Evolutionary conservation across 2,113 vertebrate genomes (phyloP).

Genomic region (Menidia beryllina): DNA sequence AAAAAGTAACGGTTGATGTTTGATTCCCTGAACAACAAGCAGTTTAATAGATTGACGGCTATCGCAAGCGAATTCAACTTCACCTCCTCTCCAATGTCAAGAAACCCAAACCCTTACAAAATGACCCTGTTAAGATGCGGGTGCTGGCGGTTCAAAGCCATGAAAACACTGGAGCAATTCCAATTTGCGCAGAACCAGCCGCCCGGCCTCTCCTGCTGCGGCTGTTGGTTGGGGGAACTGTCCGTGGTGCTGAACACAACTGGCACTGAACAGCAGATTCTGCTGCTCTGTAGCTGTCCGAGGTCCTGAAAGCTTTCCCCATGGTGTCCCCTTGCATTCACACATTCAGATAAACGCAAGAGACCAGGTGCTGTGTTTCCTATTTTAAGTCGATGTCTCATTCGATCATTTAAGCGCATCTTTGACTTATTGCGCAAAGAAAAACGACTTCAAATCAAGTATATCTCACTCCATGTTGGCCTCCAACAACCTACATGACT

Average conservation of each 20-base stretch:
- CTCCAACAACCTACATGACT: too few species aligned
- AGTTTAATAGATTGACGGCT: too few species aligned
- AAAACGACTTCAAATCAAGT: slow-evolving; percentile 1
- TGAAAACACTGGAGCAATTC: slow-evolving; percentile 24
- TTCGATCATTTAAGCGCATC: background rate
- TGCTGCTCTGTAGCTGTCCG: slow-evolving; percentile 37
- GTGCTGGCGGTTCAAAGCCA: slow-evolving; percentile 2
- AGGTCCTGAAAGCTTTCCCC: slow-evolving; percentile 23
- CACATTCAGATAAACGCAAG: too few species aligned
- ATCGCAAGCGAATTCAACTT: too few species aligned
- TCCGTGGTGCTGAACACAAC: slow-evolving; percentile 52
- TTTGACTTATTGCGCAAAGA: background rate
- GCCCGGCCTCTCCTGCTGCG: too few species aligned
- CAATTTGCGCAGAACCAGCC: background rate
- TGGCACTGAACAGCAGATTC: background rate
- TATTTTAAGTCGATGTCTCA: background rate
- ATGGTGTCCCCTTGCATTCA: background rate
- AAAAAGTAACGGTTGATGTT: too few species aligned
- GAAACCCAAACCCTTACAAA: too few species aligned
- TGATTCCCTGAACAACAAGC: too few species aligned
- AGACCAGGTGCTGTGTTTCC: background rate
- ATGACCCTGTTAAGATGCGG: too few species aligned
- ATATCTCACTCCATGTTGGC: slow-evolving; percentile 8
- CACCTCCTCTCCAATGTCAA: too few species aligned
- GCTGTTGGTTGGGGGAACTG: slow-evolving; percentile 37